phyloP scores from a whole-genome alignment of 2,888 invertebrate genomes.

The Prenolepis imparis region DNA sequence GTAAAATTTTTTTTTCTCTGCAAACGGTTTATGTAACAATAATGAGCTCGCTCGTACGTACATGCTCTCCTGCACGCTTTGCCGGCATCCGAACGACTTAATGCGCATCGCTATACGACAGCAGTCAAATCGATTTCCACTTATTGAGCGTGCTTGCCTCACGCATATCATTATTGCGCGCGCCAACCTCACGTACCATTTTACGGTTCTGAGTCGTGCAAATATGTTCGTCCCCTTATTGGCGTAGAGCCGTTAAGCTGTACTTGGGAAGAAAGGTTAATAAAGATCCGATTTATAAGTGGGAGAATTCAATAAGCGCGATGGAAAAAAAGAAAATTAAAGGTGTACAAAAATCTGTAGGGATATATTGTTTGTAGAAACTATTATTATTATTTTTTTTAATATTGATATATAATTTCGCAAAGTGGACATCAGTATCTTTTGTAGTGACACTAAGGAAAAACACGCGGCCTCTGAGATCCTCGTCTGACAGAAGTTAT shows the following conservation, averaged over 20 bases:
- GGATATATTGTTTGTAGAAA: not conserved
- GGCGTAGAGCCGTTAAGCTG: conserved; percentile 7
- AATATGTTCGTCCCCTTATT: conserved; percentile 26
- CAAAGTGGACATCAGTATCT: not conserved
- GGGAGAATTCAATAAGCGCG: conserved; percentile 9
- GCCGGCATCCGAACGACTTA: conserved; percentile 52
- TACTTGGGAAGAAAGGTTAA: conserved; percentile 14
- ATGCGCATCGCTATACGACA: conserved; percentile 51
- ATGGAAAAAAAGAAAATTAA: not conserved
- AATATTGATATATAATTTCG: not conserved
- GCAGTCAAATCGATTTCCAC: conserved; percentile 69
- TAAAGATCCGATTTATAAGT: conserved; percentile 28
- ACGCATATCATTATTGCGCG: conserved; percentile 60
- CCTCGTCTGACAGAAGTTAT: not conserved
- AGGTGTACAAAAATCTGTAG: not conserved
- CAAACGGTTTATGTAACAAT: conserved; percentile 60
- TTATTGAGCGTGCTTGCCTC: conserved; percentile 63
- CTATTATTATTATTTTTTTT: not conserved
- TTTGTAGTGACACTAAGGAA: not conserved
- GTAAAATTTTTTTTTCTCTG: conserved; percentile 14
- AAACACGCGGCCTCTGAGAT: not conserved
- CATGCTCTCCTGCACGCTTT: conserved; percentile 38
- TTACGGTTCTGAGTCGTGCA: conserved; percentile 54
- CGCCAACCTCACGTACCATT: conserved; percentile 53
- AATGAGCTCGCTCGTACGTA: conserved; percentile 51